Conservation (phyloP, 2,113 vertebrate species). For the Chunga burmeisteri region DNA sequence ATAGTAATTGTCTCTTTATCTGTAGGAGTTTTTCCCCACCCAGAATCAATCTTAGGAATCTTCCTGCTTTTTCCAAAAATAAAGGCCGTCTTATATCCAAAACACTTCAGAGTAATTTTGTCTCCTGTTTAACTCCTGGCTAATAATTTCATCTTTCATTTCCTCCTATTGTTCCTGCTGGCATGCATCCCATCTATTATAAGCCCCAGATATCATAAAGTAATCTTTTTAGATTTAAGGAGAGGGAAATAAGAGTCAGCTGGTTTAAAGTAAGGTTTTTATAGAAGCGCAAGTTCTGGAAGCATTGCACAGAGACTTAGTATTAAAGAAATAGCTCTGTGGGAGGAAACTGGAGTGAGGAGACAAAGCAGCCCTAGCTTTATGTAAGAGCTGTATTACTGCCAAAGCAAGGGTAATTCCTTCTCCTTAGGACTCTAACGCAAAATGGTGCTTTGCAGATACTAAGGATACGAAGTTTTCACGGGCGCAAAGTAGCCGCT, state of each 20-base stretch:
- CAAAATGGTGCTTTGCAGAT: not conserved
- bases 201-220: slow-evolving; percentile 63
- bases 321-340: not conserved
- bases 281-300: slow-evolving; percentile 18
- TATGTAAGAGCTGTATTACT: not conserved
- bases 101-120: slow-evolving; percentile 54
- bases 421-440: not conserved
- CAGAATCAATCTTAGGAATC: slow-evolving; percentile 11
- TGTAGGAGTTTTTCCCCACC: not conserved
- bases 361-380: slow-evolving; percentile 14
- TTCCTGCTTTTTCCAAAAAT: slow-evolving; percentile 21
- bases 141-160: slow-evolving; percentile 69
- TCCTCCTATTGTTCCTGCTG: slow-evolving; percentile 62
- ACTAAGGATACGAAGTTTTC: not conserved
- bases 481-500: not conserved
- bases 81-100: not conserved
- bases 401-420: not conserved
- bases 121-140: slow-evolving; percentile 54
- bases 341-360: not conserved
- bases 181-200: slow-evolving; percentile 64
- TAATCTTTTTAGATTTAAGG: slow-evolving; percentile 53
- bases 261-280: slow-evolving; percentile 54
- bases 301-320: not conserved
- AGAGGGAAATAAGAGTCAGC: slow-evolving; percentile 61
- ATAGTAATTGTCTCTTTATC: slow-evolving; percentile 24